Conservation (phyloP, 2,888 invertebrate species). For the Andricus quercusramuli region DNA sequence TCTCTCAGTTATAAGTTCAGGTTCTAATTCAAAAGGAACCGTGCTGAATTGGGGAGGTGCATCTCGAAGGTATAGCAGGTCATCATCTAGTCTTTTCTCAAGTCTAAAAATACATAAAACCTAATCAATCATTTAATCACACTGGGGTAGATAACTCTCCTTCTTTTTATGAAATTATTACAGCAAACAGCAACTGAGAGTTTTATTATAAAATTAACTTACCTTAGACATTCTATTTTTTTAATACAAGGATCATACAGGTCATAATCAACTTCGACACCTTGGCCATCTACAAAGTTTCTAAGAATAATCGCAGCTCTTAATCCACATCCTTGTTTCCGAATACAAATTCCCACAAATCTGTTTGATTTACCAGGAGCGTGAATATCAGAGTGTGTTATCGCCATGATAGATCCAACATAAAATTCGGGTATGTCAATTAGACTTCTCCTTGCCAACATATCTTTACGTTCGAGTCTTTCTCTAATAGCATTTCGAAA, state of each 20-base stretch:
- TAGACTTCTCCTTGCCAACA: constrained; percentile 90
- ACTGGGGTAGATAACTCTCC: too few relatives aligned
- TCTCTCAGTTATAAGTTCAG: constrained; percentile 89
- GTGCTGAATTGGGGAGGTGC: constrained; percentile 95
- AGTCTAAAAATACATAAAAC: constrained; percentile 79
- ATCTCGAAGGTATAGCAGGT: constrained; percentile 93
- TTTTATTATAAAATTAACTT: constrained; percentile 32
- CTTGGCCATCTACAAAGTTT: constrained; percentile 95
- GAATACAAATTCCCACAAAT: constrained; percentile 97
- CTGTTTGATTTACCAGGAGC: constrained; percentile 90
- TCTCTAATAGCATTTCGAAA: constrained; percentile 91
- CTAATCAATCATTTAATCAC: background rate
- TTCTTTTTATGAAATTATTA: too few relatives aligned
- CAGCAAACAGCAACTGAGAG: background rate
- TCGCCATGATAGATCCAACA: constrained; percentile 95
- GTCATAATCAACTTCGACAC: constrained; percentile 87
- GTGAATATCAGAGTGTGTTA: constrained; percentile 92
- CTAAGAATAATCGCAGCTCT: constrained; percentile 92
- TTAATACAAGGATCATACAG: constrained; percentile 96
- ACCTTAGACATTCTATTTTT: constrained; percentile 91
- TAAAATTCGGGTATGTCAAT: constrained; percentile 98
- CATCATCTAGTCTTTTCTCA: constrained; percentile 95
- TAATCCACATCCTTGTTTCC: constrained; percentile 90
- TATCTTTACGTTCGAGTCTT: constrained; percentile 94
- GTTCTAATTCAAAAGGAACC: constrained; percentile 94